Base-by-base conservation (phyloP, 1,140 invertebrate species). In the Monochamus saltuarius region DNA sequence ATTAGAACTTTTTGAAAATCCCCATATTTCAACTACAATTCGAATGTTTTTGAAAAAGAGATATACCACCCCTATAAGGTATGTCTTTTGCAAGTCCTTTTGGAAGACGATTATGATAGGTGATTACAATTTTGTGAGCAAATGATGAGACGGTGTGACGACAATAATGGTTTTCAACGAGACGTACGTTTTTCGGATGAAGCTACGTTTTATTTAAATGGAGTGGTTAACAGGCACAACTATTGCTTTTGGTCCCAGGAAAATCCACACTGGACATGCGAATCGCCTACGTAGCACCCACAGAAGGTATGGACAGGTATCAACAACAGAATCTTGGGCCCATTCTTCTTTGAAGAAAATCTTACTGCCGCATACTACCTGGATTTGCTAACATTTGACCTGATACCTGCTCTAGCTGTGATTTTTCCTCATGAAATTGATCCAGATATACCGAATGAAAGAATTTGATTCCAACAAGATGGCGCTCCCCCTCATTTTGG, bases 391-490 rank as follows among this genome's bases (percentile, higher is more conserved):
- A 39, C 19, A 49, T 37, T 57, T 29, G 22, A 29, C 22, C 22
- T 29, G n/a, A 56, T 57, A 40, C 40, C 50, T 36, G 47, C 46
- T 34, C 13, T 62, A 40, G 60, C 50, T 35, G 40, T 53, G 16
- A 57, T 62, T 17, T 62, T 58, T 39, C 45, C 49, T 22, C 57
- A 62, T 36, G 4, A 62, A 45, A 55, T 50, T 13, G 47, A 58
- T 52, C 34, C 36, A 42, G 55, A 62, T 53, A 39, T 58, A 7
- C 60, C 46, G 36, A 46, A 47, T 35, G 22, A 52, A 46, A 36
- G 35, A 51, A 38, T 58, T 52, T 62, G 55, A 47, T 52, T 58
- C 36, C 54, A 42, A 16, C 46, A 55, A 49, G 51, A 60, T 39
- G 58, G 51, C 51, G 51, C 50, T 19, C 37, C 56, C 13, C 37